phyloP scores from a whole-genome alignment of 2,888 invertebrate genomes.

The Cataglyphis livida region DNA sequence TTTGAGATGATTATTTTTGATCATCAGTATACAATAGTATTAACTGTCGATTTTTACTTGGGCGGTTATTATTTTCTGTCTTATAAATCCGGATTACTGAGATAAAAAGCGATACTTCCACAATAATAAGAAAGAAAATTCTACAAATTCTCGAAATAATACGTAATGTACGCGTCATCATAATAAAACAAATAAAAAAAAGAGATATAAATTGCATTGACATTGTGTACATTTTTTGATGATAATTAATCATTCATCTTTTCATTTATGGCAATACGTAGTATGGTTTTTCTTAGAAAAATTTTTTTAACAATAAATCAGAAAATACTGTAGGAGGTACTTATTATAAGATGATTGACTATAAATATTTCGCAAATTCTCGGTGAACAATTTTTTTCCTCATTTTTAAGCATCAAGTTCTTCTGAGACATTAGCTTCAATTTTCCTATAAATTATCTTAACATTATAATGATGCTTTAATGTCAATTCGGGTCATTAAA shows the following conservation, averaged over 20 bases:
- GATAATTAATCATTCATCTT: background rate
- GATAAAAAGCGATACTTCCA: background rate
- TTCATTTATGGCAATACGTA: background rate
- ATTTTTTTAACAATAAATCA: background rate
- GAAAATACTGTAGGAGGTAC: background rate
- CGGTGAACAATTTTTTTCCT: background rate
- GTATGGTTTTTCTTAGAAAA: background rate
- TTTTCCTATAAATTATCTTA: background rate
- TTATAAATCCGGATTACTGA: background rate
- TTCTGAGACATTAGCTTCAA: background rate
- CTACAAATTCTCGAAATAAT: background rate
- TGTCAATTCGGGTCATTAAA: background rate
- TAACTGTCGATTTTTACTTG: background rate
- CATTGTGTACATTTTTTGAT: background rate
- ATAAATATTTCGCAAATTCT: background rate
- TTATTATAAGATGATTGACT: background rate
- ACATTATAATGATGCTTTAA: background rate
- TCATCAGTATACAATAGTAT: background rate
- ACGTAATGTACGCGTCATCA: background rate
- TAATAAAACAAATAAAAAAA: background rate
- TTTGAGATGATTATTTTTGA: background rate
- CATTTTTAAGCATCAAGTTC: background rate
- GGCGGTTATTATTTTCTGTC: background rate
- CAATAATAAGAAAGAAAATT: background rate
- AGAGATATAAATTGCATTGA: background rate